Evolutionary conservation across 2,888 invertebrate genomes (phyloP).

Genomic region (Leptarthrus brevirostris): DNA sequence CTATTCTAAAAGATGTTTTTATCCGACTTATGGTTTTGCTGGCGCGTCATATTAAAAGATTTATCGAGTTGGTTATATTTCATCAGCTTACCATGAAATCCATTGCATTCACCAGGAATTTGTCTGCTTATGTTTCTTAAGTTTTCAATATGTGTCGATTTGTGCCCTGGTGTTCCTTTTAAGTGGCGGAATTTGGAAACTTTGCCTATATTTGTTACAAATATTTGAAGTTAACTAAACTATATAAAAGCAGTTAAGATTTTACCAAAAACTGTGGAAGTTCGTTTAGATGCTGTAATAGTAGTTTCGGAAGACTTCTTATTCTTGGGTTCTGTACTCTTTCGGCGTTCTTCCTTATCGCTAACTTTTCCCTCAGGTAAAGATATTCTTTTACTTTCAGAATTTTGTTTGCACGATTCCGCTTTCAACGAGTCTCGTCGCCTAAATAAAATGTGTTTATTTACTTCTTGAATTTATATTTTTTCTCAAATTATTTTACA

Average conservation of each 20-base stretch:
- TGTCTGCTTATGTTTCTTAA: conserved; percentile 90
- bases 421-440: conserved; percentile 77
- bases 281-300: conserved; percentile 79
- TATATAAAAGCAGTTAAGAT: conserved; percentile 56
- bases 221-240: conserved; percentile 52
- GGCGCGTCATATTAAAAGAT: no score
- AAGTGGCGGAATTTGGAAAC: conserved; percentile 94
- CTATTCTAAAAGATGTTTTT: no score
- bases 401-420: conserved; percentile 55
- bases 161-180: conserved; percentile 90
- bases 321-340: conserved; percentile 29
- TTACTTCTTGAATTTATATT: background rate
- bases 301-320: conserved; percentile 49
- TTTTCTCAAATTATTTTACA: conserved; percentile 62
- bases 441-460: conserved; percentile 62
- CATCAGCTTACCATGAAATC: conserved; percentile 88
- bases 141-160: conserved; percentile 92
- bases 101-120: conserved; percentile 94
- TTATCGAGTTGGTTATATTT: no score
- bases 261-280: conserved; percentile 83
- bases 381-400: conserved; percentile 62
- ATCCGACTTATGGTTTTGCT: no score
- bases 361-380: conserved; percentile 62
- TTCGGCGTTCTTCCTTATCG: conserved; percentile 45
- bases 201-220: conserved; percentile 69